Percentiles rank a stretch among this genome's conserved stretches.
These are phyloP conservation scores for Vannuccia rotundouncinata DNA, from an alignment of 2,888 invertebrate genomes.

Conservation along the genomic window DNA sequence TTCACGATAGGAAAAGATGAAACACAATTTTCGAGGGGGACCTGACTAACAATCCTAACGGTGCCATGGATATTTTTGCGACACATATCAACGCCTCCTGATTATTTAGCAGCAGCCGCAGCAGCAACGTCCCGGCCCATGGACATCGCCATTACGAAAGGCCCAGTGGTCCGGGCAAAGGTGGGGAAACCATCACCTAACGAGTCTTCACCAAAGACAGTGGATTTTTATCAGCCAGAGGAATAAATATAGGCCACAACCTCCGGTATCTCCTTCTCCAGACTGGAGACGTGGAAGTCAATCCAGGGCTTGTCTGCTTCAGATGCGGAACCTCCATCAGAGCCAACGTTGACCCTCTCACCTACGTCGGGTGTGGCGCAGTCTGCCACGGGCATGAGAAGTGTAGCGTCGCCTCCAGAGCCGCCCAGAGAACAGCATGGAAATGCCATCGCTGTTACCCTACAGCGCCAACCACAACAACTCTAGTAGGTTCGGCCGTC, in stretches of 20 bases:
- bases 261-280: neutral
- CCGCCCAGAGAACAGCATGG: neutral
- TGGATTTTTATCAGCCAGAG: too few species aligned
- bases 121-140: neutral
- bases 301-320: neutral
- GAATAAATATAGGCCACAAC: too few species aligned
- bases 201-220: too few species aligned
- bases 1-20: too few species aligned
- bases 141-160: neutral
- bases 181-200: too few species aligned
- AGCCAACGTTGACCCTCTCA: neutral
- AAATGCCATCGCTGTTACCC: neutral
- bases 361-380: neutral
- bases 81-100: too few species aligned
- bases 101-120: too few species aligned
- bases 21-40: too few species aligned
- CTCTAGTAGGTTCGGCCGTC: neutral
- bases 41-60: too few species aligned
- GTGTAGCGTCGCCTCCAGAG: neutral
- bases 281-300: neutral
- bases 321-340: neutral
- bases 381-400: neutral
- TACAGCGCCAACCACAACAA: neutral
- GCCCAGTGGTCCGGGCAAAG: neutral
- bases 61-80: too few species aligned